These are phyloP conservation scores for Galerucella nymphaeae DNA, from an alignment of 2,888 invertebrate species.

Conservation along the genomic window DNA sequence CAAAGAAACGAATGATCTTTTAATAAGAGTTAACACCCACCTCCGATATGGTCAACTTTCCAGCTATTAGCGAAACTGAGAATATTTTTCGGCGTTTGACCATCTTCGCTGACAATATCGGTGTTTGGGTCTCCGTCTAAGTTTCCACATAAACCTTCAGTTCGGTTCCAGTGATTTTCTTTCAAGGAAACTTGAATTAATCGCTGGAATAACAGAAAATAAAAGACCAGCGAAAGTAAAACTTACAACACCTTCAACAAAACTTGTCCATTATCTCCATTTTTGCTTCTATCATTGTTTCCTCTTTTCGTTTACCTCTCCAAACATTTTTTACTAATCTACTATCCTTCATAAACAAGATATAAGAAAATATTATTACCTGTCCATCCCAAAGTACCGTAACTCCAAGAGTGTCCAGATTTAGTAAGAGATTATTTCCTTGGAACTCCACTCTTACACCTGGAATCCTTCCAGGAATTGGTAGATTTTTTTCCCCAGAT, in stretches of 20 bases:
- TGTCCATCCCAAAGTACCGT: constrained; percentile 83
- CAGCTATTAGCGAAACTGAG: constrained; percentile 70
- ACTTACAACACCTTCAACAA: too few species aligned
- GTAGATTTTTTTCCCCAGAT: constrained; percentile 62
- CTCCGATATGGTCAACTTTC: constrained; percentile 65
- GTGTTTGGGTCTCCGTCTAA: constrained; percentile 77
- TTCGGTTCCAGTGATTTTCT: constrained; percentile 79
- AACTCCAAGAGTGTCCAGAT: constrained; percentile 75
- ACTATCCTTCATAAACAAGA: too few species aligned
- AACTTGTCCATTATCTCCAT: too few species aligned
- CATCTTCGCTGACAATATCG: constrained; percentile 75
- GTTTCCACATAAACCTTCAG: constrained; percentile 84
- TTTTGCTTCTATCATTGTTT: too few species aligned
- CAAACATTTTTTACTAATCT: too few species aligned
- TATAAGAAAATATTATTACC: constrained; percentile 14
- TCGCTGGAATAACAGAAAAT: constrained; percentile 64
- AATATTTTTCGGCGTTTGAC: constrained; percentile 64
- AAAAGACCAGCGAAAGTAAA: too few species aligned
- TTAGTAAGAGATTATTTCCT: constrained; percentile 76
- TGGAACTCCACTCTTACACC: constrained; percentile 80
- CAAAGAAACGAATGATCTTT: not conserved
- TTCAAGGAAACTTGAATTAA: constrained; percentile 75
- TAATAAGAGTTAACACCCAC: constrained; percentile 48
- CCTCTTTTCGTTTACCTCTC: too few species aligned
- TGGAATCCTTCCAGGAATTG: constrained; percentile 79